Base-by-base conservation (phyloP, 2,113 vertebrate species). In the Diphyllodes magnificus region DNA sequence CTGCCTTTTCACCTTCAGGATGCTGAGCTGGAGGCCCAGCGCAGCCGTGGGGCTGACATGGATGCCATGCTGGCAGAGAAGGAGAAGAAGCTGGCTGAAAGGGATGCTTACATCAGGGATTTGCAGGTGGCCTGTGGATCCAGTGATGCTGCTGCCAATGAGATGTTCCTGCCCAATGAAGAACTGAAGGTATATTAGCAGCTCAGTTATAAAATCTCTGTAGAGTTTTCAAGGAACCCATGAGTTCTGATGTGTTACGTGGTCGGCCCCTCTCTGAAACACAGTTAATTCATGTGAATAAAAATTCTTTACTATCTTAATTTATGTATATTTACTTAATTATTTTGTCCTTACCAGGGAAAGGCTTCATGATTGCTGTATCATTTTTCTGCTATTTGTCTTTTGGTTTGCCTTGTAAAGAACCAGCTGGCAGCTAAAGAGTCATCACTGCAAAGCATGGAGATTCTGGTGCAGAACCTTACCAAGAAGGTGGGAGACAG, bases 81-180 rank as follows among this genome's bases (percentile, higher is more conserved):
- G 70, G 98, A 99, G 71, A 98, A 96, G 96, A 98, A 98, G 90
- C 79, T 99, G 86, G 92, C 97, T 30, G 98, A 99, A 60, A 99
- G 99, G 76, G 98, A 99, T 95, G 98, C 98, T 13, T 99, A 98
- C 44, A 99, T 99, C 27, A 91, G 98, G 16, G 98, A 99, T 91
- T 96, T 99, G 86, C 99, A 99, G 68, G 93, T 97, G 24, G 97
- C 98, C 0, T 56, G 97, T 73, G 98, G 93, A 51, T 98, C 98
- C 69, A 78, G 94, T 30, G 96, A 92, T 39, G 70, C 86, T 39
- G 70, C 86, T 70, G 13, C 94, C 69, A 70, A 19, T 76, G 77
- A 95, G 72, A 33, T 65, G 2, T n/a, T 95, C 71, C 57, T 93
- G 37, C 81, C 93, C 44, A 95, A 45, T 88, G 95, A 96, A 20